phyloP scores from a whole-genome alignment of 1,140 invertebrate species.

The Leptinotarsa lineolata region DNA sequence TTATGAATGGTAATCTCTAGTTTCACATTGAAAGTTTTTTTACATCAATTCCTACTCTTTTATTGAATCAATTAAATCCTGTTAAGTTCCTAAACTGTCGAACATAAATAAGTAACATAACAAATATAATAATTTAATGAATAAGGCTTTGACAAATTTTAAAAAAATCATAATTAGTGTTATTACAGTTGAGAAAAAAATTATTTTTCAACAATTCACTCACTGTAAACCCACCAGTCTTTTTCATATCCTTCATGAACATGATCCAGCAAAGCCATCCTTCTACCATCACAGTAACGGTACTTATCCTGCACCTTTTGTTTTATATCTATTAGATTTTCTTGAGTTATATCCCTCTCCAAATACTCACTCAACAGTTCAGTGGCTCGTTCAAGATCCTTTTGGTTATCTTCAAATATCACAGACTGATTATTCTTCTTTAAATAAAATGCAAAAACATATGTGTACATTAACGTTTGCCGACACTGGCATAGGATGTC shows the following conservation, averaged over 20 bases:
- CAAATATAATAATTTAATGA: conserved; percentile 7
- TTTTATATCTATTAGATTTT: conserved; percentile 75
- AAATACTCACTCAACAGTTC: conserved; percentile 74
- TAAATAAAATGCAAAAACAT: conserved; percentile 76
- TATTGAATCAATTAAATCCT: too few relatives aligned
- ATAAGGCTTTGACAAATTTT: neutral
- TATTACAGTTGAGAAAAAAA: too few relatives aligned
- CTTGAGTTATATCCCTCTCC: conserved; percentile 72
- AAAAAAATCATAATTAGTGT: too few relatives aligned
- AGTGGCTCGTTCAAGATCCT: conserved; percentile 71
- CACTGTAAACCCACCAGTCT: conserved; percentile 71
- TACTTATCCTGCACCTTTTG: conserved; percentile 80
- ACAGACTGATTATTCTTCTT: conserved; percentile 71
- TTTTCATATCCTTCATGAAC: conserved; percentile 80
- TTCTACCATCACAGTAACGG: conserved; percentile 74
- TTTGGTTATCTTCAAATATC: conserved; percentile 78
- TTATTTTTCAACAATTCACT: conserved; percentile 33
- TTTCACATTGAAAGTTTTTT: too few relatives aligned
- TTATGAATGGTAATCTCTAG: too few relatives aligned
- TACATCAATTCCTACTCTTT: too few relatives aligned
- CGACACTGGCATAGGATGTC: conserved; percentile 72
- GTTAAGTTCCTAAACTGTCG: too few relatives aligned
- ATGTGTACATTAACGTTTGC: conserved; percentile 75
- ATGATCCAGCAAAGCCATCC: conserved; percentile 71
- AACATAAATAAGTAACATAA: neutral